Base-by-base conservation (phyloP, 1,140 invertebrate genomes). In the Phortica variegata region DNA sequence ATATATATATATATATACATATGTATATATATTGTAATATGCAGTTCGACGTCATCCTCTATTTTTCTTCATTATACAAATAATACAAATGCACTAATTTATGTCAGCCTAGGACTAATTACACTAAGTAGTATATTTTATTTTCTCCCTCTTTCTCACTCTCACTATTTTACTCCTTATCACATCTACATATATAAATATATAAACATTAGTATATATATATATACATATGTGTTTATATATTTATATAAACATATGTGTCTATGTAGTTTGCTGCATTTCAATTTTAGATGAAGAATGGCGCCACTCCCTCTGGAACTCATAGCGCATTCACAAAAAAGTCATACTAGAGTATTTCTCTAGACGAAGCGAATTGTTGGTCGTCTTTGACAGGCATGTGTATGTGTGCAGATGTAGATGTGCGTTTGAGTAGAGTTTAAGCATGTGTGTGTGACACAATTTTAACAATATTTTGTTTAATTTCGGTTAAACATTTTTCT, bases 41-140 rank as follows among this genome's bases (percentile, higher is more conserved):
- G 6, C 26, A 29, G 6, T 29, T 29, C 12, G 26, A 6, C 26
- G 12, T 29, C 12, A 6, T 29, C 12, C 26, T 6, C 12, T 55
- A 37, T 49, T 23, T 51, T 49, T 51, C 26, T 52, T 37, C 52
- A 58, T 65, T 59, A 56, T 73, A 72, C 60, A 73, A 72, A 65
- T 73, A 60, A 68, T 72, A 68, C 56, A 65, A 68, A 72, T 69
- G 56, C 53, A 54, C 55, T 61, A 56, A 52, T 43, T 49, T 61
- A 49, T 57, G 47, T 49, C 51, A 69, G 52, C 50, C 46, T 61
- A 58, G 54, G 43, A 56, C 33, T 49, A 51, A 43, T 56, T 54
- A 65, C 50, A 41, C 52, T 63, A 59, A 47, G 54, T 58, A 50
- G 43, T 61, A 56, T 50, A 42, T 49, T 37, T 53, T 61, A 50